Percentiles rank a stretch among this genome's conserved stretches.
These are phyloP conservation scores for Aspidiotus destructor DNA, from an alignment of 2,888 invertebrate genomes.

Conservation along the genomic window DNA sequence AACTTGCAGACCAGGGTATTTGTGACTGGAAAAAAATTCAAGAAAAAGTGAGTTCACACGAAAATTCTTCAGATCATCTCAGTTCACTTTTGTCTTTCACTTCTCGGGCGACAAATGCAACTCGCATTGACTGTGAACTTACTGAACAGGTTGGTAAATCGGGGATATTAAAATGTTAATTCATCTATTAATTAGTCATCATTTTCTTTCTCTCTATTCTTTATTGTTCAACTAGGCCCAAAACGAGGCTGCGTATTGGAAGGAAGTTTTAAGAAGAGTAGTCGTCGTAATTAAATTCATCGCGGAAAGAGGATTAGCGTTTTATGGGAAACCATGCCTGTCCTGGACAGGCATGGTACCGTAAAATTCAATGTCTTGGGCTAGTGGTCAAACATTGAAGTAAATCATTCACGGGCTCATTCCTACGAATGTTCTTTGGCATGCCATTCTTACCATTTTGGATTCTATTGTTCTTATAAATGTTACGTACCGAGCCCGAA, in stretches of 20 bases:
- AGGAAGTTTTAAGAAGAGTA: neutral
- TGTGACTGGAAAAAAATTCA: neutral
- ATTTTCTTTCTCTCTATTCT: neutral
- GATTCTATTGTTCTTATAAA: no score
- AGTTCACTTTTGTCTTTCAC: neutral
- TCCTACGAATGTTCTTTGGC: no score
- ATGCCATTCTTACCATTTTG: no score
- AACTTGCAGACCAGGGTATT: constrained; percentile 1
- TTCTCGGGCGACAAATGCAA: constrained; percentile 1
- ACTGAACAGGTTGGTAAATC: constrained; percentile 2
- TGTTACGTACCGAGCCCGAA: no score
- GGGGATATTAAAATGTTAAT: neutral
- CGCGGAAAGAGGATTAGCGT: constrained; percentile 2
- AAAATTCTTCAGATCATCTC: neutral
- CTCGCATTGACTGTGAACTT: constrained; percentile 2
- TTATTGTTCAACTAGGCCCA: neutral
- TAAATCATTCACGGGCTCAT: no score
- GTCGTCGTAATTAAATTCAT: neutral
- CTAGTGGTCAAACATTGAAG: no score
- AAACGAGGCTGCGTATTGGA: neutral
- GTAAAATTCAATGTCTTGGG: no score
- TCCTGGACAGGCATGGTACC: no score
- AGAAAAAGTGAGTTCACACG: constrained; percentile 2
- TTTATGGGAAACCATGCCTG: neutral
- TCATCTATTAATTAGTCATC: neutral